Evolutionary conservation across 2,797 vertebrate genomes (phyloP), one percentile per base, ranked within the genome.

Genomic region (Parauchenoglanis ngamensis): DNA sequence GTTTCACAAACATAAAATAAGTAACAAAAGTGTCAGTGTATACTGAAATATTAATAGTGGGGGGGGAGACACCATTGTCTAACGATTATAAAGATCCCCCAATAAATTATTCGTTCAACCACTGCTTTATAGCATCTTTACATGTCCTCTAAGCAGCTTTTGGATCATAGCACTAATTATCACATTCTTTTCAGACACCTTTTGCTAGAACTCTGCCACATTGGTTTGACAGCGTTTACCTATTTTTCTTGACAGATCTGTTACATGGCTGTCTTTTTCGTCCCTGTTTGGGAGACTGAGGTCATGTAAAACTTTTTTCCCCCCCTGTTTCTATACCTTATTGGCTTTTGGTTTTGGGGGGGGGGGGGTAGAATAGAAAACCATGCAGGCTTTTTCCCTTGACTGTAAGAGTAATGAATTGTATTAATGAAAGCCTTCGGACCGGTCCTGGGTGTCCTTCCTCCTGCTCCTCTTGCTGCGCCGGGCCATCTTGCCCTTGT

Each of bases 401-500:
- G n/a, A 57, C 54, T 5, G 2, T 5, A 44, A 72, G 44, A 35
- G 46, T 19, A 87, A 83, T 4, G 78, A 59, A 19, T 65, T 3
- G 28, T 19, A 65, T 84, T 7, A 54, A 54, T 23, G 7, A 35
- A 25, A 83, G 85, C 54, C 40, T 77, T n/a, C 94, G 92, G 83
- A 99, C 98, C 97, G 94, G 93, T 99, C 98, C 77, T 99, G 98
- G 35, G 94, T 96, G 4, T 99, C 98, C 76, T 96, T 97, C 90
- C 96, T 96, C 85, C 95, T 96, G 94, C 96, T 97, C 89, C 95
- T 97, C 94, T 98, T 99, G 91, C 96, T 97, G 83, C 98, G 95
- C 0, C 97, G 95, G 0, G 98, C 98, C 98, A 99, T 98, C 92
- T 98, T 97, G 2, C 97, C 97, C 94, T 96, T 98, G 94, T 96